Base-by-base conservation (phyloP, 2,797 vertebrate genomes). In the Percopsis omiscomaycus region DNA sequence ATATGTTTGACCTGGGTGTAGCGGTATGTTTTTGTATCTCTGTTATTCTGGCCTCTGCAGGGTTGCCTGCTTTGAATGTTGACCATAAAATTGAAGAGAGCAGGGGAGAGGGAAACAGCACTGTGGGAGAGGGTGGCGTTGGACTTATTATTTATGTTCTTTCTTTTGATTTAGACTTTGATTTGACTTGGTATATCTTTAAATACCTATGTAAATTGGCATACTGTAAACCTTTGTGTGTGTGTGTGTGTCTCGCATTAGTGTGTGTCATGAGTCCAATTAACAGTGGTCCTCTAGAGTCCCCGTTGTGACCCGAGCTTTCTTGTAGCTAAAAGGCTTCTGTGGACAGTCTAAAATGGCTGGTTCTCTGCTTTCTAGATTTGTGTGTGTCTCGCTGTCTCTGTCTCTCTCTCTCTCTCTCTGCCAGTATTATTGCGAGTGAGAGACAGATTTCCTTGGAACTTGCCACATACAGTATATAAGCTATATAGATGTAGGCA, bases 361-460 rank as follows among this genome's bases (percentile, higher is more conserved):
- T 56, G 61, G 45, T 64, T 60, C 65, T 71, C 30, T 44, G 44
- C 62, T 29, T 53, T 55, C 10, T 59, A 69, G 68, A 70, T 67
- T 58, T 69, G 44, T 81, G 48, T 72, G 5, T 2, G 16, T n/a
- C 22, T 51, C 22, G 48, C 15, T 51, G 0, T 66, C 4, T 66
- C 3, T 30, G 5, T 28, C 59, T 67, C 22, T 63, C 1, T 53
- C 28, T 52, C n/a, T 30, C 6, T 47, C 11, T 42, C 81, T 84
- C 45, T 48, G 67, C 57, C 64, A 65, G 60, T 8, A 27, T 73
- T 63, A 30, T 58, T 58, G 74, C 30, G 14, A 78, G 84, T 12
- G 74, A 83, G 82, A 83, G 81, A 81, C 74, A 75, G 83, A 86
- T 77, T 77, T 72, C 56, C 68, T 54, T 68, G 58, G 53, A 75